Conservation (phyloP, 2,797 vertebrate genomes). For the Macroramphosus scolopax region DNA sequence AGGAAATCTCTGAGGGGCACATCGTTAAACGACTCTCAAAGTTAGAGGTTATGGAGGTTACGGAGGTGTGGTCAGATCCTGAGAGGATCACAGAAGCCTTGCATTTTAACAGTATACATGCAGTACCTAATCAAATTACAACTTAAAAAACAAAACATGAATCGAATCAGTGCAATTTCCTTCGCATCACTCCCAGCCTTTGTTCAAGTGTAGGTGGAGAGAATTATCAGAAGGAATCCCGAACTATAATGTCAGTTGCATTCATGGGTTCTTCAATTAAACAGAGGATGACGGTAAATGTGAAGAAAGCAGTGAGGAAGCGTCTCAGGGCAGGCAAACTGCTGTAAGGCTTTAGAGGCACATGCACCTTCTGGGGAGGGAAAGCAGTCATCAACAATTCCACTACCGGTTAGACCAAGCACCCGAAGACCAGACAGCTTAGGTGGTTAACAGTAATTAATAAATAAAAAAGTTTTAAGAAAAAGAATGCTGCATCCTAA, state of each 20-base stretch:
- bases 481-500: too few species aligned
- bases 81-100: slow-evolving; percentile 48
- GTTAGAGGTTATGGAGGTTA: slow-evolving; percentile 56
- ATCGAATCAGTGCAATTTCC: slow-evolving; percentile 51
- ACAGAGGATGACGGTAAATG: slow-evolving; percentile 20
- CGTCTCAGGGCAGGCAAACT: slow-evolving; percentile 34
- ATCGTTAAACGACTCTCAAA: slow-evolving; percentile 41
- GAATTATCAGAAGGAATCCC: slow-evolving; percentile 23
- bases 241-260: slow-evolving; percentile 13
- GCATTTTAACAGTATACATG: slow-evolving; percentile 31
- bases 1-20: slow-evolving; percentile 48
- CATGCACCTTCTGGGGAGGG: slow-evolving; percentile 44
- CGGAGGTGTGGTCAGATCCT: slow-evolving; percentile 59
- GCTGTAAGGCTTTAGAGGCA: slow-evolving; percentile 58
- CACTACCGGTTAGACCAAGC: slow-evolving; percentile 34
- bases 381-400: slow-evolving; percentile 21
- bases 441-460: slow-evolving; percentile 20
- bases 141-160: slow-evolving; percentile 27
- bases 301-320: slow-evolving; percentile 29
- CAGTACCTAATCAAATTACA: slow-evolving; percentile 42
- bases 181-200: slow-evolving; percentile 39
- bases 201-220: slow-evolving; percentile 56
- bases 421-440: slow-evolving; percentile 51
- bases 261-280: slow-evolving; percentile 23
- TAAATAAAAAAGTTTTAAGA: neutral